phyloP scores from a whole-genome alignment of 2,888 invertebrate species.

The Napeogenes inachia region DNA sequence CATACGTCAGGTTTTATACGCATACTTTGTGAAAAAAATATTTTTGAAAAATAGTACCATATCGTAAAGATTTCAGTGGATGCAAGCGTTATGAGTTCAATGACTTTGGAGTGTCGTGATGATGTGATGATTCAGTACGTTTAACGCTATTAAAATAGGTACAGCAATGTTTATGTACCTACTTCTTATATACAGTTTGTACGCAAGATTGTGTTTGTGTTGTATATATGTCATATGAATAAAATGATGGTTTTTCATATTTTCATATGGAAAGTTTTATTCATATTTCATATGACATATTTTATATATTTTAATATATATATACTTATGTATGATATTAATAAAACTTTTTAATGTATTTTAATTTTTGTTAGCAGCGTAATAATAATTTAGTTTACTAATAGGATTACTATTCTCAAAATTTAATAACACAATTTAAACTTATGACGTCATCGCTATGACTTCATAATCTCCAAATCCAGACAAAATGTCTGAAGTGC shows the following conservation, averaged over 20 bases:
- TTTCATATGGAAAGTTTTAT: too few relatives aligned
- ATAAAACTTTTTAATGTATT: neutral
- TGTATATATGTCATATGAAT: too few relatives aligned
- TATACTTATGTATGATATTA: neutral
- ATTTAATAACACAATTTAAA: neutral
- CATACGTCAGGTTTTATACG: too few relatives aligned
- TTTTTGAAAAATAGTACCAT: neutral
- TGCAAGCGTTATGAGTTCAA: slow-evolving; percentile 30
- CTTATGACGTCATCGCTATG: slow-evolving; percentile 3
- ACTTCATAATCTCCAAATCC: slow-evolving; percentile 4
- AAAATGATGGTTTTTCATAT: too few relatives aligned
- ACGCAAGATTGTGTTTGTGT: neutral
- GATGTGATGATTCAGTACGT: slow-evolving; percentile 24
- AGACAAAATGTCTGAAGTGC: slow-evolving; percentile 5
- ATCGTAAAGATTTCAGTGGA: slow-evolving; percentile 10
- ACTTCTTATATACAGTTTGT: neutral
- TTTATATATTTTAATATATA: neutral
- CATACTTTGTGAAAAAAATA: neutral
- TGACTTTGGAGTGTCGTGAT: slow-evolving; percentile 29
- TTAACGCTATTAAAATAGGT: slow-evolving; percentile 11
- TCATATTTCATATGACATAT: too few relatives aligned
- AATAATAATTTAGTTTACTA: too few relatives aligned
- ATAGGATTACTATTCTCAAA: neutral
- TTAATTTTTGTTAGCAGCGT: too few relatives aligned
- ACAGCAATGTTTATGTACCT: neutral